phyloP scores from a whole-genome alignment of 2,797 vertebrate genomes.

The Epinephelus awoara region DNA sequence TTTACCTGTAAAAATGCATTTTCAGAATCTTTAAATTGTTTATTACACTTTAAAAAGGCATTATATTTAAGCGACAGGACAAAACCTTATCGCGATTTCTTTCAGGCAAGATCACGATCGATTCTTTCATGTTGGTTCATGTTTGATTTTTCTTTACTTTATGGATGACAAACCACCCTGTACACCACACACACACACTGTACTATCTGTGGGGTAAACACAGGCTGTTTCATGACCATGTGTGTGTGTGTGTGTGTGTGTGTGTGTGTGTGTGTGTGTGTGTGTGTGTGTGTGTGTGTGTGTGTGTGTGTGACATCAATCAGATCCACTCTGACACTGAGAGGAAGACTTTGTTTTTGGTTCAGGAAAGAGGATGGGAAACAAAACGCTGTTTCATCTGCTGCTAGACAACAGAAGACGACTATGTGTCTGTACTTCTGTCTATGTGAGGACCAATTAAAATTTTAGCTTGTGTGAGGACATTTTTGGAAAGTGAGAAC shows the following conservation, averaged over 20 bases:
- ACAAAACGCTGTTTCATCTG: constrained; percentile 25
- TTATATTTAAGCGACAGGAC: too few relatives aligned
- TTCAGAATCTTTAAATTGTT: too few relatives aligned
- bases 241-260: constrained; percentile 14
- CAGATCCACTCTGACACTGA: constrained; percentile 34
- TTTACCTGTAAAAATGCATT: too few relatives aligned
- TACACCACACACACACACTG: constrained; percentile 12
- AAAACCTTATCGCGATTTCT: too few relatives aligned
- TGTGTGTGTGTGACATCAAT: constrained; percentile 37
- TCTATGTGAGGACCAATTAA: neutral
- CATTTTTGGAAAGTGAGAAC: too few relatives aligned
- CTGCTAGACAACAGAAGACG: neutral
- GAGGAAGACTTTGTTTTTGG: constrained; percentile 59
- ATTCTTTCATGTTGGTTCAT: too few relatives aligned
- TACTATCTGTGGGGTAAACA: neutral
- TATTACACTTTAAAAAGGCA: too few relatives aligned
- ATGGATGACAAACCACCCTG: too few relatives aligned
- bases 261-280: constrained; percentile 3
- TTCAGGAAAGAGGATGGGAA: constrained; percentile 51
- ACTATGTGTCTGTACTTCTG: neutral
- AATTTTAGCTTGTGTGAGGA: neutral
- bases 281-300: constrained; percentile 23
- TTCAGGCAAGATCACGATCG: too few relatives aligned
- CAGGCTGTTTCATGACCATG: neutral
- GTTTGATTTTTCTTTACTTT: too few relatives aligned